Evolutionary conservation across 2,888 invertebrate genomes (phyloP).

Genomic region (Diarsia rubi): DNA sequence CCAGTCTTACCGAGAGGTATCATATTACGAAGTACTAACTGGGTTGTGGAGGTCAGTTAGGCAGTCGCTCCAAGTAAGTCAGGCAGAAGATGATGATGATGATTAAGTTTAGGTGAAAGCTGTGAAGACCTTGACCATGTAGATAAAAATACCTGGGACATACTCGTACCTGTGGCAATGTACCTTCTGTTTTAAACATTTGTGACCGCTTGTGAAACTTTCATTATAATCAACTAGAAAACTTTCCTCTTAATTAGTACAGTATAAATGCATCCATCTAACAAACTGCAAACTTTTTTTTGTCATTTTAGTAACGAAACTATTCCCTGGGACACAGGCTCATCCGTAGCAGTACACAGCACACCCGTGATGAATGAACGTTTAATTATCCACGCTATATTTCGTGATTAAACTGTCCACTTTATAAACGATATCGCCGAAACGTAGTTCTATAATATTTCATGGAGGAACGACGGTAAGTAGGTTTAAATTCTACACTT

Average conservation of each 20-base stretch:
- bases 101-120: too few relatives aligned
- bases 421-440: slow-evolving; percentile 61
- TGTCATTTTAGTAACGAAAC: slow-evolving; percentile 42
- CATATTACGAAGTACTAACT: too few relatives aligned
- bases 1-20: too few relatives aligned
- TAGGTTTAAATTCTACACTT: slow-evolving; percentile 76
- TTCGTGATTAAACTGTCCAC: slow-evolving; percentile 62
- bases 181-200: neutral
- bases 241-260: slow-evolving; percentile 8
- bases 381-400: slow-evolving; percentile 60
- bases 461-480: slow-evolving; percentile 57
- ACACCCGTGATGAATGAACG: slow-evolving; percentile 57
- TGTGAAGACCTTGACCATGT: neutral
- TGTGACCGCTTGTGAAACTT: neutral
- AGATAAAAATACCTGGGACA: neutral
- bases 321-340: slow-evolving; percentile 42
- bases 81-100: slow-evolving; percentile 15
- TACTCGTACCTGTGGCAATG: neutral
- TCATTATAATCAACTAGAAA: slow-evolving; percentile 1
- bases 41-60: too few relatives aligned
- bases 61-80: too few relatives aligned
- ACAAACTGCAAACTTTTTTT: slow-evolving; percentile 20
- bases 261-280: slow-evolving; percentile 6
- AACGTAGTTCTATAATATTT: slow-evolving; percentile 60
- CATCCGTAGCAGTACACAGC: slow-evolving; percentile 26